A percentile compares a stretch with the other conserved stretches of the same genome.
Conservation (phyloP, 2,113 vertebrate genomes). For the Equus quagga region DNA sequence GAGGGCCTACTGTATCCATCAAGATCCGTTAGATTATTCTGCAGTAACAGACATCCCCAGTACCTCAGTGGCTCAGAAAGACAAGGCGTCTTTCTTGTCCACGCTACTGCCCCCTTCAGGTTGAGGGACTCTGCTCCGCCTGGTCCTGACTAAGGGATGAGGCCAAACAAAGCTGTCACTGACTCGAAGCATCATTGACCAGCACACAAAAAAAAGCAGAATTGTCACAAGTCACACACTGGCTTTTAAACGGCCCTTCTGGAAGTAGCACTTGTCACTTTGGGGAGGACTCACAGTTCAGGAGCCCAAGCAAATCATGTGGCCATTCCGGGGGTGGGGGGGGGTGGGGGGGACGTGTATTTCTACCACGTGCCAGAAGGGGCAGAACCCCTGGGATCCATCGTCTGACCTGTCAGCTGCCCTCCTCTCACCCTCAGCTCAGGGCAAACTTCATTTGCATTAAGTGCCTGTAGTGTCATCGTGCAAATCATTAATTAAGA, state of each 20-base stretch:
- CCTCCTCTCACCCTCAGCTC: neutral
- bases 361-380: neutral
- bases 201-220: neutral
- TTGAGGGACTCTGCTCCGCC: neutral
- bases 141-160: too few species aligned
- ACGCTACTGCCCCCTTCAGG: neutral
- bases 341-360: too few species aligned
- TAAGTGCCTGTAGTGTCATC: neutral
- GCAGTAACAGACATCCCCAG: neutral
- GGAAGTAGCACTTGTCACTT: neutral
- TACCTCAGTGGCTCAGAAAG: neutral
- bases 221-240: rapidly evolving
- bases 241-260: rapidly evolving
- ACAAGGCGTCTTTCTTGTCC: neutral
- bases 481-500: neutral
- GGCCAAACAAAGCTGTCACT: neutral
- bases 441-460: rapidly evolving
- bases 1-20: neutral
- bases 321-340: neutral
- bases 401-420: neutral
- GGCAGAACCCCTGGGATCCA: neutral
- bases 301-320: neutral
- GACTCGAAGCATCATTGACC: neutral
- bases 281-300: neutral
- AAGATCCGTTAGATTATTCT: neutral